Conservation (phyloP, 2,797 vertebrate genomes). For the Vultur gryphus region DNA sequence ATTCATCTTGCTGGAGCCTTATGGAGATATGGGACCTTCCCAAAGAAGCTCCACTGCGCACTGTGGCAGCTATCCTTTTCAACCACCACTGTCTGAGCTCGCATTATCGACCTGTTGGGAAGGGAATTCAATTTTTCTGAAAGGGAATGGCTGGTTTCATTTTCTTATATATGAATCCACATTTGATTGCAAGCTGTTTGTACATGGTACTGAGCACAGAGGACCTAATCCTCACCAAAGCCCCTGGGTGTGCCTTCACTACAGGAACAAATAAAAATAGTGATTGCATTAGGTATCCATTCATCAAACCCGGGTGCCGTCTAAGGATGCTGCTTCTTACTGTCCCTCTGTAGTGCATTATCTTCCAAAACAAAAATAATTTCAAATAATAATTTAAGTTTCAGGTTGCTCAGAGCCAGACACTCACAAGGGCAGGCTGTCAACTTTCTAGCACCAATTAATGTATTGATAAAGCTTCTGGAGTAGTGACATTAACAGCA, state of each 20-base stretch:
- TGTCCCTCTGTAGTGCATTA: background rate
- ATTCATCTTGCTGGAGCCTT: background rate
- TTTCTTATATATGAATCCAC: slow-evolving; percentile 18
- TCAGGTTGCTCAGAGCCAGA: slow-evolving; percentile 6
- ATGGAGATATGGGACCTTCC: background rate
- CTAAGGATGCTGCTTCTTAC: background rate
- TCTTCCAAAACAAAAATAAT: slow-evolving; percentile 10
- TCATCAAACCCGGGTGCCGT: background rate
- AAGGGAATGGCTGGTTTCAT: slow-evolving; percentile 5
- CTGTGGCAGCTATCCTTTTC: background rate
- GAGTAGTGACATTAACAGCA: slow-evolving; percentile 42
- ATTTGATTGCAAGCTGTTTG: slow-evolving; percentile 3
- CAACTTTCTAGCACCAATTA: slow-evolving; percentile 37
- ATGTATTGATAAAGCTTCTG: slow-evolving; percentile 39
- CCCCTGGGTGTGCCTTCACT: background rate
- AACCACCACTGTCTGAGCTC: background rate
- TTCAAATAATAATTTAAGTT: slow-evolving; percentile 19
- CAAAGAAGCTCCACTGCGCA: background rate
- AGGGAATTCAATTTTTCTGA: slow-evolving; percentile 27
- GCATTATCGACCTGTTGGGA: background rate
- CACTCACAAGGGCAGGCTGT: background rate
- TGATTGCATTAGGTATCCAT: slow-evolving; percentile 7
- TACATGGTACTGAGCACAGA: background rate
- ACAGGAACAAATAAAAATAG: slow-evolving; percentile 12
- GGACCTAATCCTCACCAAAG: background rate